Percentiles rank a stretch among this genome's conserved stretches.
Evolutionary conservation across 2,797 vertebrate species (phyloP).

Genomic region (Melanogrammus aeglefinus): DNA sequence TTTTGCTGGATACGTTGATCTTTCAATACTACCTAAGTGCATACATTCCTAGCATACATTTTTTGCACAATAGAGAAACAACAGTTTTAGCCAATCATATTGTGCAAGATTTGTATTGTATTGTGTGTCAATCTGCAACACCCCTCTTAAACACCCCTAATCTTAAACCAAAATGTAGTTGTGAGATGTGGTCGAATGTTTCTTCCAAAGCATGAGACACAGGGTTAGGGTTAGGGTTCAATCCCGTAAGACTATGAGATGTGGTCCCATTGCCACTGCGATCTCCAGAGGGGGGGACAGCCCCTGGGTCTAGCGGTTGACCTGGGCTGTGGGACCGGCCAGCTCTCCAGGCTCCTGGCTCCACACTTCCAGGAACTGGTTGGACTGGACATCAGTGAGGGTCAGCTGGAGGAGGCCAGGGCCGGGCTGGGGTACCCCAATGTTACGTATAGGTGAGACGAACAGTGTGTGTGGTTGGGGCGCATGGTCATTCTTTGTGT

Average conservation of each 20-base stretch:
- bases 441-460: constrained; percentile 66
- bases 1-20: not conserved
- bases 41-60: not conserved
- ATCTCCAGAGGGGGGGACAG: constrained; percentile 53
- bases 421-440: constrained; percentile 52
- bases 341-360: constrained; percentile 62
- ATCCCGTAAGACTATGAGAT: not conserved
- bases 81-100: not conserved
- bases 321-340: constrained; percentile 76
- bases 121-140: not conserved
- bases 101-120: not conserved
- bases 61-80: not conserved
- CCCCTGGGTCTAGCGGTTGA: constrained; percentile 69
- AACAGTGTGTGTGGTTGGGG: not conserved
- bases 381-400: constrained; percentile 71
- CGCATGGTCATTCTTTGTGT: not conserved
- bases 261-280: no score
- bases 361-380: constrained; percentile 67
- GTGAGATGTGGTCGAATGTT: not conserved
- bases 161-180: no score
- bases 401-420: constrained; percentile 69
- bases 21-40: not conserved
- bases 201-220: not conserved
- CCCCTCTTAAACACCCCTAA: not conserved
- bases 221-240: no score